Base-by-base conservation (phyloP, 2,888 invertebrate species). In the Entomobrya multifasciata region DNA sequence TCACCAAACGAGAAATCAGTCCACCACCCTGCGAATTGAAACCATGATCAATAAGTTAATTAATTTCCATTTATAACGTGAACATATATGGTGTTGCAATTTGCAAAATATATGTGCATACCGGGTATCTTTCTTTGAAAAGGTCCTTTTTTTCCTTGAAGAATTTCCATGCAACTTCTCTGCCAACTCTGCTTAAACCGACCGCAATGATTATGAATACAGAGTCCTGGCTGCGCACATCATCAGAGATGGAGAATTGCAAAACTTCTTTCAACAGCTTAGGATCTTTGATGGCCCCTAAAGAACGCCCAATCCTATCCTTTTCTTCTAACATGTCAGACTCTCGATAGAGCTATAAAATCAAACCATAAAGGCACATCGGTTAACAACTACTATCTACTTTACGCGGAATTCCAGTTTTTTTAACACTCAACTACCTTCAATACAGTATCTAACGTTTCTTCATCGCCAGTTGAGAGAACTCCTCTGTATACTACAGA, bases 311-410 rank as follows among this genome's bases (percentile, higher is more conserved):
- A 92, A 99, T 96, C 91, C 98, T 95, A 92, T 97, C 97, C 93
- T 97, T 97, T 93, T 99, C 98, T 93, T 98, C 98, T 92, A 97
- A 97, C 90, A 98, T 93, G 93, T 98, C 98, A 6, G 96, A 95
- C 70, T 95, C 95, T 90, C 96, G 95, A 93, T 98, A 97, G 89
- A 97, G 93, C 92, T 93, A 65, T 2, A 15, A n/a, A 20, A 57
- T 20, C 25, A 15, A 55, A 17, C n/a, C 17, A 17, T 52, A 3
- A 76, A 47, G 22, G 57, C 49, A 60, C 25, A 10, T n/a, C n/a
- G n/a, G n/a, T n/a, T n/a, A n/a, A n/a, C n/a, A n/a, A n/a, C n/a
- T n/a, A n/a, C n/a, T n/a, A n/a, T n/a, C n/a, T n/a, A n/a, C n/a
- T n/a, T n/a, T n/a, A n/a, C n/a, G n/a, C n/a, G n/a, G 55, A 27